A percentile compares a stretch with the other conserved stretches of the same genome.
Conservation (phyloP, 2,888 invertebrate genomes). For the Cryptosula pallasiana region DNA sequence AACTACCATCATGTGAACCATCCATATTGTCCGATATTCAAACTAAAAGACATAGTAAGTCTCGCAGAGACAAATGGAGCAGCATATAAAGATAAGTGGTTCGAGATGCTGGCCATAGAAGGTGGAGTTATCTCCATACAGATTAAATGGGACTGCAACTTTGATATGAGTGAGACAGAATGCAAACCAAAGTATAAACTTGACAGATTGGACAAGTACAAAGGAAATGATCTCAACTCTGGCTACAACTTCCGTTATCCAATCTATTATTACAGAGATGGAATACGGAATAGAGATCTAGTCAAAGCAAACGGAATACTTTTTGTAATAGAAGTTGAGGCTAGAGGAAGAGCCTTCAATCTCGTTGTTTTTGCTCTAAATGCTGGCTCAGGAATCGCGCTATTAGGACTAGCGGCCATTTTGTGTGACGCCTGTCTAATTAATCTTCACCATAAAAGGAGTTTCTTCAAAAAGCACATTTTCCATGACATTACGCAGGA, state of each 20-base stretch:
- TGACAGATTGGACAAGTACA: constrained; percentile 44
- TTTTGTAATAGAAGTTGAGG: constrained; percentile 55
- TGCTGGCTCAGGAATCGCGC: constrained; percentile 56
- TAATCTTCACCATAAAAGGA: constrained; percentile 33
- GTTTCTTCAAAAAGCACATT: constrained; percentile 30
- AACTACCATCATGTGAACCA: constrained; percentile 38
- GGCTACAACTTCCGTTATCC: constrained; percentile 39
- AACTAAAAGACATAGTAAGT: constrained; percentile 42
- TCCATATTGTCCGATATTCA: constrained; percentile 51
- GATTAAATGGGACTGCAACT: constrained; percentile 52
- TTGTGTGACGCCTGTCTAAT: constrained; percentile 43
- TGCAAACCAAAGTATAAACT: constrained; percentile 50
- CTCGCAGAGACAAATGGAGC: neutral
- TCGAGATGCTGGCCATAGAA: constrained; percentile 28
- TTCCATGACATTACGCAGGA: neutral
- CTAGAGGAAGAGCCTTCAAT: constrained; percentile 56
- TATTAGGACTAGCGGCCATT: constrained; percentile 40
- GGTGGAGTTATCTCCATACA: constrained; percentile 49
- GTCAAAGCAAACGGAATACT: constrained; percentile 56
- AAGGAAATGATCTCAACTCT: constrained; percentile 31
- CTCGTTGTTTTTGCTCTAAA: constrained; percentile 55
- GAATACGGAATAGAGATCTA: constrained; percentile 47
- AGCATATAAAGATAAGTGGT: constrained; percentile 12
- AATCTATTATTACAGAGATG: constrained; percentile 47
- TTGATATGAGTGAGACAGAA: constrained; percentile 43